Evolutionary conservation across 2,797 vertebrate genomes (phyloP), one percentile per base, ranked within the genome.

Genomic region (Amniataba percoides): DNA sequence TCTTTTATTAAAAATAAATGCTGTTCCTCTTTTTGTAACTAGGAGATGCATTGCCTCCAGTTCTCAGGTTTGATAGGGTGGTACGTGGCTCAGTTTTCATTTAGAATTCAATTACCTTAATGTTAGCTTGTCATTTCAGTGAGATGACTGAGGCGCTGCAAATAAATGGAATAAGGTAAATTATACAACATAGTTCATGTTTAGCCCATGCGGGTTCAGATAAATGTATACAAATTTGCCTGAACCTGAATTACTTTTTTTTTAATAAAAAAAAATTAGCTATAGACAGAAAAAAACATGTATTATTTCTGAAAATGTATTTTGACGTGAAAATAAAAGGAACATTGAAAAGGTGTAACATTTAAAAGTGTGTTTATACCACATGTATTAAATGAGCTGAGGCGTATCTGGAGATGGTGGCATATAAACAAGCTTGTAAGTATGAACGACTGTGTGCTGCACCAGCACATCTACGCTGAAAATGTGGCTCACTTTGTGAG

Each of bases 401-500:
- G 13, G 16, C 10, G 12, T 31, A 9, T 43, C 5, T 7, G 25
- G 31, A 16, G 34, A 40, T 55, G 3, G 19, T 75, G 40, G 42
- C 11, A 7, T 51, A 56, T 11, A 40, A 49, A 65, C n/a, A 40
- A 59, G 13, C 45, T 63, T n/a, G 27, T 59, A 9, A 15, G 0
- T 42, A 48, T 14, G 21, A 68, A 31, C 14, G 3, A 36, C 25
- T 61, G 31, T 53, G 48, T 62, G 49, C 27, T 23, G 40, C n/a
- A 59, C 4, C 7, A 43, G 46, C 12, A 14, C 5, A 0, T 52
- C 23, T 55, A 15, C 71, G 21, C 45, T 53, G 27, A 23, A 65
- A 64, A 51, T 36, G 21, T 70, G 36, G 25, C 8, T 25, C 34
- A 25, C n/a, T 62, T 55, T 71, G 69, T 74, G 58, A 51, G 16